Conservation (phyloP, 2,797 vertebrate genomes). For the Amphiprion clarkii region DNA sequence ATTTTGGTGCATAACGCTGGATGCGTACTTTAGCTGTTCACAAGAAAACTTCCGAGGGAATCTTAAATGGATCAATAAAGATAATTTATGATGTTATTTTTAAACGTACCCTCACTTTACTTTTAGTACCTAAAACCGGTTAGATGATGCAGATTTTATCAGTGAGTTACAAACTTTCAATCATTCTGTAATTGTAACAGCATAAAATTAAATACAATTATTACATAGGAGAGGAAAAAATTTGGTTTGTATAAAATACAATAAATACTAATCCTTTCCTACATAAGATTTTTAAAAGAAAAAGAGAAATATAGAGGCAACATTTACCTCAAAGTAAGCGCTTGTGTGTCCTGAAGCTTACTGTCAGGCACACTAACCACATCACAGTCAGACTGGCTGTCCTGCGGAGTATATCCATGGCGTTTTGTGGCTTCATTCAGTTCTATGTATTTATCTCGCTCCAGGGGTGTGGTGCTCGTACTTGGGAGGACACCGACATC, state of each 20-base stretch:
- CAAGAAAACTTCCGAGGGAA: background rate
- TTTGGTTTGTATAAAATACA: background rate
- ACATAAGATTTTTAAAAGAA: background rate
- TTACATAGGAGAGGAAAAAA: no score
- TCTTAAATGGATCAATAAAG: background rate
- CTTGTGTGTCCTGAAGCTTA: constrained; percentile 71
- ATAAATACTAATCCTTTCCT: background rate
- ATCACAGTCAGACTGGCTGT: constrained; percentile 80
- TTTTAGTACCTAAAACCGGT: background rate
- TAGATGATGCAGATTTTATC: background rate
- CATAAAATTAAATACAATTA: no score
- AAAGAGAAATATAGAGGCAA: background rate
- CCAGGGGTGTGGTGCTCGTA: constrained; percentile 69
- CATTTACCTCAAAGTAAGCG: constrained; percentile 79
- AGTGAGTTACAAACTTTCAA: background rate
- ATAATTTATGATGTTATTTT: background rate
- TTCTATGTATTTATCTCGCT: constrained; percentile 53
- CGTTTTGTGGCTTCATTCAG: constrained; percentile 73
- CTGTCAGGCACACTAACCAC: constrained; percentile 77
- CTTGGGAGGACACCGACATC: constrained; percentile 82
- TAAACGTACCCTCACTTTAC: background rate
- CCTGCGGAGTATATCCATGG: constrained; percentile 68
- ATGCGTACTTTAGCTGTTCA: background rate
- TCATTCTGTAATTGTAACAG: no score
- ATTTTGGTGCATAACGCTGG: background rate